Conservation (phyloP, 2,888 invertebrate species). For the Lacanobia wlatinum region DNA sequence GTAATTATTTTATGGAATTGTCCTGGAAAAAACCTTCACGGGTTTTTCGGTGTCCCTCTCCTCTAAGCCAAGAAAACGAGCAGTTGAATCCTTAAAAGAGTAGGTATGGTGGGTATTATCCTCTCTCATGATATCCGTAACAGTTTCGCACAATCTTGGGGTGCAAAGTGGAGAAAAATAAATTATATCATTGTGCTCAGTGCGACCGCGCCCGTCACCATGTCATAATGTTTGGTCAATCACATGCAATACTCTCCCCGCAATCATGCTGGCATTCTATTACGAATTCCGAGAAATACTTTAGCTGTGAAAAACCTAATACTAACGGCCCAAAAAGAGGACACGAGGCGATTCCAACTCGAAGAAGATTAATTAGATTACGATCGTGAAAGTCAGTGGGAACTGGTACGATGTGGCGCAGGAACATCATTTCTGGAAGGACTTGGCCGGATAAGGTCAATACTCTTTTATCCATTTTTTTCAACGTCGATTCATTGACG, state of each 20-base stretch:
- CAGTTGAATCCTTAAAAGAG: not conserved
- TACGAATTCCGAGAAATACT: not conserved
- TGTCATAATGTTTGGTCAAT: slow-evolving; percentile 55
- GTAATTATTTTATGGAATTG: not conserved
- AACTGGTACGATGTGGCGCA: too few relatives aligned
- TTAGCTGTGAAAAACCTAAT: too few relatives aligned
- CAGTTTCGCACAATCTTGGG: slow-evolving; percentile 63
- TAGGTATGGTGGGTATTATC: slow-evolving; percentile 38
- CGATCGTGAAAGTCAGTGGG: too few relatives aligned
- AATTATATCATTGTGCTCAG: slow-evolving; percentile 57
- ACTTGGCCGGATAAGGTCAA: too few relatives aligned
- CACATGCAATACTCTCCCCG: slow-evolving; percentile 36
- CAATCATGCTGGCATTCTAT: not conserved
- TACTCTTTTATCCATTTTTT: too few relatives aligned
- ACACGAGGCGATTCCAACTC: too few relatives aligned
- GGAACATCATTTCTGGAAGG: too few relatives aligned
- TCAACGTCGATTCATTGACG: too few relatives aligned
- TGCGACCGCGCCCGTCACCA: slow-evolving; percentile 41
- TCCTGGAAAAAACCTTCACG: not conserved
- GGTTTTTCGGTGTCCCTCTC: too few relatives aligned
- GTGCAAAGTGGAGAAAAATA: slow-evolving; percentile 59
- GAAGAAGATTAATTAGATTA: too few relatives aligned
- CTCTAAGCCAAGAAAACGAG: too few relatives aligned
- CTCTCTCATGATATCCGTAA: slow-evolving; percentile 56
- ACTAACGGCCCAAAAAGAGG: too few relatives aligned